Evolutionary conservation across 37 sponge, comb jelly and placozoan species (phyloP).

Genomic region (Haliclona indistincta): DNA sequence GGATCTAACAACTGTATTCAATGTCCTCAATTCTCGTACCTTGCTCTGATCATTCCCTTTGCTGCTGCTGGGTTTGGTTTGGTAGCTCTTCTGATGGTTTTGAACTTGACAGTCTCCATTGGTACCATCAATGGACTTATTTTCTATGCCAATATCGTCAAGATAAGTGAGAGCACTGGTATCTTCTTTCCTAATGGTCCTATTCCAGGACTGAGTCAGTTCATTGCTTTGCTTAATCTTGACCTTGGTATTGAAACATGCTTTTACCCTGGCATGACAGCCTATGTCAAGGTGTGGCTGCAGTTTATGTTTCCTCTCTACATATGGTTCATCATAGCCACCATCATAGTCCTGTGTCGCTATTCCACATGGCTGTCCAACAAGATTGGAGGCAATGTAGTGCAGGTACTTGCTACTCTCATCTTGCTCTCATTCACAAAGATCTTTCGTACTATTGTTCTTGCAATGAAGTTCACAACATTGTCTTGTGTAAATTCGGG

Average conservation of each 20-base stretch:
- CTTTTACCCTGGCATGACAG: slow-evolving; percentile 44
- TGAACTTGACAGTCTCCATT: slow-evolving; percentile 1
- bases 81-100: background rate
- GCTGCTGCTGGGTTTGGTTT: slow-evolving; percentile 1
- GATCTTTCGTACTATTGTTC: slow-evolving; percentile 20
- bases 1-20: background rate
- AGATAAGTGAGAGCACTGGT: no score
- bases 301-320: slow-evolving; percentile 51
- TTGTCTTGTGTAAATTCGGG: no score
- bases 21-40: background rate
- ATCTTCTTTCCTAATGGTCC: no score
- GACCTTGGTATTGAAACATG: slow-evolving; percentile 40
- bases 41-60: background rate
- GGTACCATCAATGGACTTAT: slow-evolving; percentile 7
- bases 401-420: slow-evolving; percentile 38
- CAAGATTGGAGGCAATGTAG: slow-evolving; percentile 23
- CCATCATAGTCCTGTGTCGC: slow-evolving; percentile 18
- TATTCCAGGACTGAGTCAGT: background rate
- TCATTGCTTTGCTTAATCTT: slow-evolving; percentile 45
- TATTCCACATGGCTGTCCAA: background rate
- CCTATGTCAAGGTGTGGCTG: slow-evolving; percentile 35
- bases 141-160: slow-evolving; percentile 7
- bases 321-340: slow-evolving; percentile 16
- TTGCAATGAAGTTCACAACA: background rate
- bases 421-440: slow-evolving; percentile 39